A percentile compares a stretch with the other conserved stretches of the same genome.
Evolutionary conservation across 2,888 invertebrate genomes (phyloP).

Genomic region (Molanna angustata): DNA sequence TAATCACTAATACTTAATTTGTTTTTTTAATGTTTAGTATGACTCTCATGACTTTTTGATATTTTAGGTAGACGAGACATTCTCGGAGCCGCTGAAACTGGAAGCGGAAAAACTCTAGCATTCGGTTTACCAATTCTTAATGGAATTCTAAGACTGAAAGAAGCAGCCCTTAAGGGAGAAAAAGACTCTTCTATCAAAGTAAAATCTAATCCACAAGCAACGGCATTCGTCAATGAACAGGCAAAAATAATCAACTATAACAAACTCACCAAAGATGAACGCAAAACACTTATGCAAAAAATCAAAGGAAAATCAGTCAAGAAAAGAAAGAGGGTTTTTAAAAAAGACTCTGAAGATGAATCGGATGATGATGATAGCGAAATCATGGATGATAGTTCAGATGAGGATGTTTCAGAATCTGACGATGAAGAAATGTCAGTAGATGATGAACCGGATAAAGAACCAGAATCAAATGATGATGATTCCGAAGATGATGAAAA

Average conservation of each 20-base stretch:
- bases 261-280: constrained; percentile 43
- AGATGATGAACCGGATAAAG: constrained; percentile 30
- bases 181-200: constrained; percentile 35
- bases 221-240: constrained; percentile 15
- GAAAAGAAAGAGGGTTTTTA: constrained; percentile 30
- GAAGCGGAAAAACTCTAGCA: constrained; percentile 97
- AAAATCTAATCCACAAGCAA: constrained; percentile 31
- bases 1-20: too few relatives aligned
- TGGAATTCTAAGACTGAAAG: constrained; percentile 74
- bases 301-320: constrained; percentile 32
- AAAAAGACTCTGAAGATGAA: constrained; percentile 34
- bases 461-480: constrained; percentile 14
- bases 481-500: constrained; percentile 36
- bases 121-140: constrained; percentile 93
- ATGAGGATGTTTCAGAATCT: constrained; percentile 21
- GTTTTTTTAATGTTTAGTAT: too few relatives aligned
- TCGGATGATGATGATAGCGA: constrained; percentile 36
- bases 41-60: neutral
- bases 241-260: constrained; percentile 37
- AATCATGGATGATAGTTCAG: constrained; percentile 24
- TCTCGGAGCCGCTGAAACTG: constrained; percentile 98
- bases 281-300: constrained; percentile 32
- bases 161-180: constrained; percentile 43
- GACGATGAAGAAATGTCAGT: constrained; percentile 27
- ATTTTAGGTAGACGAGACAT: constrained; percentile 74